Percentiles rank a stretch among this genome's conserved stretches.
Conservation (phyloP, 2,113 vertebrate species). For the Sula dactylatra region DNA sequence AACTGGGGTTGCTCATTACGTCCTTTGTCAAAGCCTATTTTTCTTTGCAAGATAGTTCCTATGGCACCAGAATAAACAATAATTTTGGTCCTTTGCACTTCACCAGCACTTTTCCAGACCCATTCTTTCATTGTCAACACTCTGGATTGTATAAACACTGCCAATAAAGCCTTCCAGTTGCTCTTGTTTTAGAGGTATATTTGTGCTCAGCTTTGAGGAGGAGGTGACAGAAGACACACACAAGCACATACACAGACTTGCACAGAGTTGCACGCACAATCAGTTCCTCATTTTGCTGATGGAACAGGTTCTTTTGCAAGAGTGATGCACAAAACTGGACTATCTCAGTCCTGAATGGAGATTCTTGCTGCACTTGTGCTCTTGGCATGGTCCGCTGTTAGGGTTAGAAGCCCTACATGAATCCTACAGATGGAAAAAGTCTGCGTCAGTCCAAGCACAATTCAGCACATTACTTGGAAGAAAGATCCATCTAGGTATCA, state of each 20-base stretch:
- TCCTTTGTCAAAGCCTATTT: conserved; percentile 9
- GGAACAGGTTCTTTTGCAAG: not conserved
- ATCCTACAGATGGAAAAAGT: not conserved
- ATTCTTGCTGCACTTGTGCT: not conserved
- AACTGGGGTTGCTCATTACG: not conserved
- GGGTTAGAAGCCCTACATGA: not conserved
- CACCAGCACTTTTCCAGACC: not conserved
- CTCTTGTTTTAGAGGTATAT: not conserved
- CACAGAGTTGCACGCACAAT: not conserved
- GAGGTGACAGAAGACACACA: not conserved
- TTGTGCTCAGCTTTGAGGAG: not conserved
- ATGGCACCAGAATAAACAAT: conserved; percentile 18
- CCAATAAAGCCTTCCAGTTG: not conserved
- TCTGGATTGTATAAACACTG: not conserved
- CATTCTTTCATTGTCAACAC: not conserved
- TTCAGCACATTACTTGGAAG: not conserved
- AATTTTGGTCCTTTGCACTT: conserved; percentile 3
- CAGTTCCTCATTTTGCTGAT: not conserved
- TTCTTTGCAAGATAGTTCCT: not conserved
- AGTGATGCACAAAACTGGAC: not conserved
- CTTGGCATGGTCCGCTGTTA: not conserved
- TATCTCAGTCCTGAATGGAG: not conserved
- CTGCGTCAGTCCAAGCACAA: not conserved
- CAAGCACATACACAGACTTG: too few relatives aligned
- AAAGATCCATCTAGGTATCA: not conserved